phyloP scores from a whole-genome alignment of 37 sponge, comb jelly and placozoan species.

The Chondrilla cf. caribensis region DNA sequence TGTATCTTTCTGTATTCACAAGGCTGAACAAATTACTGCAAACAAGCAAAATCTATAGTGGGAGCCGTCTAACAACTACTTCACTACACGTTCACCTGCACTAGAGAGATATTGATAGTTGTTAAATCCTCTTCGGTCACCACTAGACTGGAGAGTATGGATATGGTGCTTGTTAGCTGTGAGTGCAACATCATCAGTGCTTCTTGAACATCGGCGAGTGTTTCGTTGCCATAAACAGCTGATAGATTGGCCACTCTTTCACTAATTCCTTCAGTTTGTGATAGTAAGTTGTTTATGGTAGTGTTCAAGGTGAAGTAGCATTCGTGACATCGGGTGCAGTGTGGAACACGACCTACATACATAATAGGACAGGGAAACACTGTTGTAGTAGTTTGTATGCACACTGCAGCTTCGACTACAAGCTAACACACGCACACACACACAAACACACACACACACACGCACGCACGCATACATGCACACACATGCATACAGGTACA shows the following conservation, averaged over 20 bases:
- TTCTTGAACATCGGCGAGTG: neutral
- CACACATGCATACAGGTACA: no score
- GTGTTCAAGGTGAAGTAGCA: constrained; percentile 29
- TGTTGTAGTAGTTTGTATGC: neutral
- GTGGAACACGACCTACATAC: constrained; percentile 48
- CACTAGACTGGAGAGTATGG: neutral
- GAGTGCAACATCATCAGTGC: neutral
- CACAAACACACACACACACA: no score
- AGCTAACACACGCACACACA: no score
- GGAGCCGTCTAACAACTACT: no score
- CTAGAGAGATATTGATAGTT: neutral
- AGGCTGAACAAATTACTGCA: no score
- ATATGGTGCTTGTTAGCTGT: neutral
- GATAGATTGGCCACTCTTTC: neutral
- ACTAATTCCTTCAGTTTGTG: neutral
- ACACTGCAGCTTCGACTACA: no score
- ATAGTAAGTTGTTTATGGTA: neutral
- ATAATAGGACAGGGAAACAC: neutral
- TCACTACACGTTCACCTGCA: neutral
- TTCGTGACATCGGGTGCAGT: constrained; percentile 50
- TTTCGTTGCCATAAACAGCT: neutral
- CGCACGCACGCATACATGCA: no score
- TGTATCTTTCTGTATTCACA: no score
- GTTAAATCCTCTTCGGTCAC: neutral
- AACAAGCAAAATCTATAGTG: no score